phyloP scores from a whole-genome alignment of 1,140 invertebrate genomes.

The Trachymyrmex septentrionalis region DNA sequence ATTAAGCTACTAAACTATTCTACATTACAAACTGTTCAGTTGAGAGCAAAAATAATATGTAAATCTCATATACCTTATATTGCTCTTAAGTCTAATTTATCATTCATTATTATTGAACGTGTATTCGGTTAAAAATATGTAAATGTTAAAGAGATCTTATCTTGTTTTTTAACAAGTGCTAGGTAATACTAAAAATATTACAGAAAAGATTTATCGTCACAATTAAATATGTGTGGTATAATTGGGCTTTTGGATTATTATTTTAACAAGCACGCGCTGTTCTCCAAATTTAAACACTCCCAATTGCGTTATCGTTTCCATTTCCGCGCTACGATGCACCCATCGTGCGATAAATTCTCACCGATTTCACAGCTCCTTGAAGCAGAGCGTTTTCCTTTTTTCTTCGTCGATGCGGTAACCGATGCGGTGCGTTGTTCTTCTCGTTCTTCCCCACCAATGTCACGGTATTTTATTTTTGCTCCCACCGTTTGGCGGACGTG shows the following conservation, averaged over 20 bases:
- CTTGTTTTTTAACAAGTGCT: not conserved
- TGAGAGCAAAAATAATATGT: not conserved
- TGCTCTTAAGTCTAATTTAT: not conserved
- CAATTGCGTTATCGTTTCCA: constrained; percentile 27
- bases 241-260: not conserved
- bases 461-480: constrained; percentile 78
- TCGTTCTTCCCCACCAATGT: not conserved
- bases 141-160: not conserved
- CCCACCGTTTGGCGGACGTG: constrained; percentile 74
- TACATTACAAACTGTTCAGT: not conserved
- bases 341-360: constrained; percentile 33
- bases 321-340: not conserved
- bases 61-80: not conserved
- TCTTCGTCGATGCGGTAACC: constrained; percentile 1
- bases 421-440: constrained; percentile 59
- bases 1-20: constrained; percentile 1
- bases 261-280: not conserved
- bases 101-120: not conserved
- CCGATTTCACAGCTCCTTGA: constrained; percentile 24
- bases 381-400: constrained; percentile 15
- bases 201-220: not conserved
- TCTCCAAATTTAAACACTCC: constrained; percentile 1
- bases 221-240: not conserved
- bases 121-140: no score
- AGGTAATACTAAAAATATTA: not conserved